phyloP scores from a whole-genome alignment of 2,113 vertebrate genomes.

The Chelonoidis abingdonii region DNA sequence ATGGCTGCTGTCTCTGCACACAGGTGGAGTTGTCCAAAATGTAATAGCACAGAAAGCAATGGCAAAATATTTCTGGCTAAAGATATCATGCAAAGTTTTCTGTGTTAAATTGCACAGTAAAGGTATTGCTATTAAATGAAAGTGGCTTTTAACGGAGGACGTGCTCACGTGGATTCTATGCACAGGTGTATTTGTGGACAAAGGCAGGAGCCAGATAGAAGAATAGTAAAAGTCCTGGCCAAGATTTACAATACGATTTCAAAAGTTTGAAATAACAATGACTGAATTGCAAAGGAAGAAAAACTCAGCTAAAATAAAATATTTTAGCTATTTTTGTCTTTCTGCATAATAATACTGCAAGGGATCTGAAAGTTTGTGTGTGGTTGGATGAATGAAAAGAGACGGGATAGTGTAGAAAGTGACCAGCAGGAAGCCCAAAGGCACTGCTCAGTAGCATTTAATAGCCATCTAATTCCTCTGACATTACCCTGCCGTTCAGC shows the following conservation, averaged over 20 bases:
- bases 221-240: neutral
- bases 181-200: neutral
- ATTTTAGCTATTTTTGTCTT: neutral
- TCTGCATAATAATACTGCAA: neutral
- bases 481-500: neutral
- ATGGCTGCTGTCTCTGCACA: neutral
- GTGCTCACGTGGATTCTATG: neutral
- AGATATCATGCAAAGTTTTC: neutral
- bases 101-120: neutral
- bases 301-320: neutral
- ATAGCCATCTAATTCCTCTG: neutral
- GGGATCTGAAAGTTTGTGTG: neutral
- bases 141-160: neutral
- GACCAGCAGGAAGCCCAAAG: neutral
- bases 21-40: neutral
- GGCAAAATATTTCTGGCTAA: neutral
- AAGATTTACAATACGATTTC: neutral
- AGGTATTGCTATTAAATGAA: neutral
- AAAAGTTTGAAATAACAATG: neutral
- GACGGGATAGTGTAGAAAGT: neutral
- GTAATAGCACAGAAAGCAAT: neutral
- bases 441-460: neutral
- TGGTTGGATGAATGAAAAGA: neutral
- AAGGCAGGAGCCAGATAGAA: neutral
- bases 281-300: neutral